Base-by-base conservation (phyloP, 2,888 invertebrate species). In the Platypus cylindrus region DNA sequence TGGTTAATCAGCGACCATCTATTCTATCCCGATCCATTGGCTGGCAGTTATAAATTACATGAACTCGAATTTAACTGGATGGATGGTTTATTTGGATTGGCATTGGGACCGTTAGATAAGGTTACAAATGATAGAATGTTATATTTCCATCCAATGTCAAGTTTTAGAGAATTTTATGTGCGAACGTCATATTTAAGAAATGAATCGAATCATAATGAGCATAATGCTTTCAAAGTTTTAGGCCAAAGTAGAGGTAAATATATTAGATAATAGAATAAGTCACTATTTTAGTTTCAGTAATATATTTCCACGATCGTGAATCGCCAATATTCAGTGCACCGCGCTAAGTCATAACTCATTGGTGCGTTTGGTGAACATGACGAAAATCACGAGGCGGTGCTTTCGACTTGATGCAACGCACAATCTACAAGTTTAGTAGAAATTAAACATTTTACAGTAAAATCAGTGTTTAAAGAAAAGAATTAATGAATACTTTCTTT, bases 121-220 rank as follows among this genome's bases (percentile, higher is more conserved):
- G 52, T 63, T 33, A 54, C 58, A 11, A 53, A 62, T 13, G 78
- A 84, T 30, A 66, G 79, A 31, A 64, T 73, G 3, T 54, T 86
- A 15, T 85, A 74, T 52, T 86, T 83, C 54, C 83, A 86, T 58
- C 74, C 86, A 0, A 73, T 87, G 75, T 80, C 86, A 1, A 82
- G 84, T 54, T 78, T 75, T 49, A 68, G 78, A 47, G 83, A 86
- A 54, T 86, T 83, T 56, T 73, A 71, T 37, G 78, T 84, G 0
- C 67, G 72, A 17, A 74, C 81, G 0, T 70, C 73, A 0, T 61
- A 78, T 1, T 59, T 86, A 3, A 64, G 71, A 12, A 69, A 81
- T 42, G 74, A 78, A 44, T 64, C 63, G 0, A 53, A 64, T 5
- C 67, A 67, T 64, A 43, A 51, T 1, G 52, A 53, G 9, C 53